Evolutionary conservation across 2,797 vertebrate genomes (phyloP).

Genomic region (Gadopsis bispinosus): DNA sequence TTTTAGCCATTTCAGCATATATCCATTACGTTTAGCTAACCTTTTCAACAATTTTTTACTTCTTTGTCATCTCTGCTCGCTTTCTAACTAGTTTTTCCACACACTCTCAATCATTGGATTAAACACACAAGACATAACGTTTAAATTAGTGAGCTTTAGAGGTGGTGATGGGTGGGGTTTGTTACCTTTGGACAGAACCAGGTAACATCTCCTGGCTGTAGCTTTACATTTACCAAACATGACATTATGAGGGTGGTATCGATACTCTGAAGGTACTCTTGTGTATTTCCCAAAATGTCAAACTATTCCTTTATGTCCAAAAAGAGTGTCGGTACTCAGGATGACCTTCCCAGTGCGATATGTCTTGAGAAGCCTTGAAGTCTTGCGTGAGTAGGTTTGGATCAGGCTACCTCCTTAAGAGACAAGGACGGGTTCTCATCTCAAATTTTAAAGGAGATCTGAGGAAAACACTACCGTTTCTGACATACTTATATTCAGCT

Average conservation of each 20-base stretch:
- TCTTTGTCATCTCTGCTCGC: not conserved
- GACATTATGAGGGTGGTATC: not conserved
- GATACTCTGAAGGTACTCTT: not conserved
- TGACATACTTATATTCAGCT: conserved; percentile 41
- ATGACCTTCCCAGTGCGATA: conserved; percentile 21
- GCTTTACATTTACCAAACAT: not conserved
- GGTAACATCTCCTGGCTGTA: not conserved
- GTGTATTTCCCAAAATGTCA: conserved; percentile 20
- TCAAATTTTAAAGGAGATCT: conserved; percentile 29
- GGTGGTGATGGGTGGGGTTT: not conserved
- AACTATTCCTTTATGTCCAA: conserved; percentile 24
- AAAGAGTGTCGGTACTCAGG: conserved; percentile 45
- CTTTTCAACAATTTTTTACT: no score
- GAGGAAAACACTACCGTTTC: conserved; percentile 28
- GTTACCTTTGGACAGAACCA: conserved; percentile 4
- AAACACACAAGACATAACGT: not conserved
- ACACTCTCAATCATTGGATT: conserved; percentile 9
- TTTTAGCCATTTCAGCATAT: not conserved
- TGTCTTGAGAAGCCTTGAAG: conserved; percentile 14
- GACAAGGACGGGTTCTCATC: conserved; percentile 9
- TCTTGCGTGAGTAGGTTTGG: conserved; percentile 16
- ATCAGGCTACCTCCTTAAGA: conserved; percentile 48
- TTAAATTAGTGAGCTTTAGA: conserved; percentile 2
- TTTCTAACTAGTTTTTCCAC: not conserved
- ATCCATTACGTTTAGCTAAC: not conserved